phyloP scores from a whole-genome alignment of 2,797 vertebrate species.

The Pristis pectinata region DNA sequence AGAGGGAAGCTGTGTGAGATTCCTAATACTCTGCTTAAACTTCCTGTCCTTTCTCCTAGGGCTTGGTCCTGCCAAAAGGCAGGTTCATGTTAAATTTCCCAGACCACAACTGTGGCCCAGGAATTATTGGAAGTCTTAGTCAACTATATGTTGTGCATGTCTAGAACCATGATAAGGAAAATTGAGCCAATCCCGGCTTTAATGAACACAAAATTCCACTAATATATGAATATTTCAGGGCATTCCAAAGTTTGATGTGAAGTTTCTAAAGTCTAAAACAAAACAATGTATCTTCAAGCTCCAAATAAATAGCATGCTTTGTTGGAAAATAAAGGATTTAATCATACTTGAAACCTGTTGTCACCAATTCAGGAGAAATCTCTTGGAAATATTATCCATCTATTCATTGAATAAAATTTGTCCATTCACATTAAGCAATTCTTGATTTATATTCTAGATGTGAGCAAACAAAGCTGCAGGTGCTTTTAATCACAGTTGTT shows the following conservation, averaged over 20 bases:
- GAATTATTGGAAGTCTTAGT: not conserved
- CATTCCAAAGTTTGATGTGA: not conserved
- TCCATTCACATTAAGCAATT: constrained; percentile 2
- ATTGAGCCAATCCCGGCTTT: not conserved
- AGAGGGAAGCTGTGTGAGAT: not conserved
- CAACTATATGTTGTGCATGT: not conserved
- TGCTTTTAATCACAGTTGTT: constrained; percentile 16
- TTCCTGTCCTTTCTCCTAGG: not conserved
- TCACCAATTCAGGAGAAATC: not conserved
- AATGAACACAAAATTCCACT: too few relatives aligned
- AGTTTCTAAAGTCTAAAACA: not conserved
- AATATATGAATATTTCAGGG: not conserved
- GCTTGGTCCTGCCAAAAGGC: not conserved
- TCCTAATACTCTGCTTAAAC: not conserved
- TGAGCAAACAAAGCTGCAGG: not conserved
- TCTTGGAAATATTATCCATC: not conserved
- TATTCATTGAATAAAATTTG: not conserved
- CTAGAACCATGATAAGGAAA: not conserved
- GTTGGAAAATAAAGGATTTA: not conserved
- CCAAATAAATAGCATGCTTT: not conserved
- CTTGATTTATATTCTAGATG: not conserved
- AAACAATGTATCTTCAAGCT: not conserved
- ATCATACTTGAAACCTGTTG: not conserved
- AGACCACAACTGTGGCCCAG: not conserved
- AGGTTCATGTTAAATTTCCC: not conserved